A percentile compares a stretch with the other conserved stretches of the same genome.
These are phyloP conservation scores for Caerostris darwini DNA, from an alignment of 1,140 invertebrate genomes.

Conservation along the genomic window DNA sequence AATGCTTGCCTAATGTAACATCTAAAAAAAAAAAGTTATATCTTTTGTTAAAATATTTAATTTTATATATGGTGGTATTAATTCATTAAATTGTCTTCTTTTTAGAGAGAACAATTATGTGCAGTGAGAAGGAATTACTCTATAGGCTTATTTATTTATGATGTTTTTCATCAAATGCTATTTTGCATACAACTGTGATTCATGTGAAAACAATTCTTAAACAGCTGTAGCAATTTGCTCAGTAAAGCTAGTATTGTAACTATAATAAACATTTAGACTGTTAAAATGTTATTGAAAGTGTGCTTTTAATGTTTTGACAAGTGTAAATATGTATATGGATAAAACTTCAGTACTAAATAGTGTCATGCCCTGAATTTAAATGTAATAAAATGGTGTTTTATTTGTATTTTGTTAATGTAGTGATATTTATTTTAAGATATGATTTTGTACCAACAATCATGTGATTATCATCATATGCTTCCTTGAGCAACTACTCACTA, in stretches of 20 bases:
- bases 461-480: not conserved
- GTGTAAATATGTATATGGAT: not conserved
- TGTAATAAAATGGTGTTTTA: not conserved
- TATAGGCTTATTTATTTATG: conserved; percentile 22
- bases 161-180: not conserved
- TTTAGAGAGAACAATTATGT: not conserved
- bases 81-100: not conserved
- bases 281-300: conserved; percentile 16
- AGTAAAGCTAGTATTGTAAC: not conserved
- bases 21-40: not conserved
- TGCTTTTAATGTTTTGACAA: conserved; percentile 16
- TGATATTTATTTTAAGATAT: not conserved
- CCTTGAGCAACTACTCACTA: not conserved
- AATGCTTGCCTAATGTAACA: too few species aligned
- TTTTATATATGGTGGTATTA: not conserved
- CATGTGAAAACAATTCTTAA: conserved; percentile 12
- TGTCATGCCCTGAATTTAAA: not conserved
- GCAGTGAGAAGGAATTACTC: not conserved
- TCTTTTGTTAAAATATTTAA: not conserved
- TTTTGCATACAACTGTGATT: conserved; percentile 24
- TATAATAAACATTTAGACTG: not conserved
- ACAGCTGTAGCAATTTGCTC: conserved; percentile 5
- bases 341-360: not conserved
- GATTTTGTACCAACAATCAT: not conserved
- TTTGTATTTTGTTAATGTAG: not conserved